Evolutionary conservation across 30 jellyfish, hydroid and myxozoan species (phyloP).

Genomic region (Phacellophora camtschatica): DNA sequence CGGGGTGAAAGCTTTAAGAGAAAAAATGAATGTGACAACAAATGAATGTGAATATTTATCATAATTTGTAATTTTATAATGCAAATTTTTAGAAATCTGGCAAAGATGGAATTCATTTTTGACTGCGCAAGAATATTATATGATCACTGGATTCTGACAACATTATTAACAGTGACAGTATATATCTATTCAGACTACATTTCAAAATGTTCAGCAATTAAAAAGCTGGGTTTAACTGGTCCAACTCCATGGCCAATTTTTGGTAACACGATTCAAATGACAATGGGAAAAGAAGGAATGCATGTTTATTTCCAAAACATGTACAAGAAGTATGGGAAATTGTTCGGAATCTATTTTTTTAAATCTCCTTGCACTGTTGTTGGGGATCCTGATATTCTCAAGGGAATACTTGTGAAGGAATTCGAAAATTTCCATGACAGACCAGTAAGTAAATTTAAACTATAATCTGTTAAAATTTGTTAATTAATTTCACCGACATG

Average conservation of each 20-base stretch:
- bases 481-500: background rate
- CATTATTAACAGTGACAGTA: background rate
- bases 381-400: slow-evolving; percentile 43
- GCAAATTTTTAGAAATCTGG: too few species aligned
- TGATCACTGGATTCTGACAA: background rate
- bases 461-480: background rate
- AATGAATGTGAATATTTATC: too few species aligned
- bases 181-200: background rate
- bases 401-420: slow-evolving; percentile 44
- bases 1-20: too few species aligned
- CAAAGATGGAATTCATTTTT: too few species aligned
- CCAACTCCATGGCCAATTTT: background rate
- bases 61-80: too few species aligned
- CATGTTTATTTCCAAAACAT: background rate
- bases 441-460: slow-evolving; percentile 51
- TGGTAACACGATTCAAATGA: background rate
- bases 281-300: background rate
- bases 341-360: slow-evolving; percentile 20
- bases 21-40: too few species aligned
- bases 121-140: too few species aligned
- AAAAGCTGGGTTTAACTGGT: background rate
- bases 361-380: slow-evolving; percentile 12
- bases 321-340: slow-evolving; percentile 36
- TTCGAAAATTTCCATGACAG: slow-evolving; percentile 66
- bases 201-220: background rate